phyloP scores from a whole-genome alignment of 2,797 vertebrate genomes.

The Acrossocheilus fasciatus region DNA sequence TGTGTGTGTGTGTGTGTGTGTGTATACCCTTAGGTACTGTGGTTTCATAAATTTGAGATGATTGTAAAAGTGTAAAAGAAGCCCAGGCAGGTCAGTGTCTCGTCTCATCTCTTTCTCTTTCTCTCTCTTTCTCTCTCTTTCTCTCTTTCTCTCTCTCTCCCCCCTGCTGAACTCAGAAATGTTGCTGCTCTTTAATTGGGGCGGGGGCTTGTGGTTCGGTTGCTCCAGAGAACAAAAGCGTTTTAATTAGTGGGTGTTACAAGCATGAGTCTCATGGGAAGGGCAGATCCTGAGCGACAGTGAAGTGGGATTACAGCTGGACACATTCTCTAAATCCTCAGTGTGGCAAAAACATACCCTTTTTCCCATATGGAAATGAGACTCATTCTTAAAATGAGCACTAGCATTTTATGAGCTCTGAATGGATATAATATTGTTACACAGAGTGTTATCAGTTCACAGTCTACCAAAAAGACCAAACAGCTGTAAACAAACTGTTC shows the following conservation, averaged over 20 bases:
- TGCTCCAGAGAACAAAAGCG: constrained; percentile 71
- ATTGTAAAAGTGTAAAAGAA: constrained; percentile 71
- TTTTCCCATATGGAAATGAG: background rate
- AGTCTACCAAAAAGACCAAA: background rate
- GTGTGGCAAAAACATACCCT: constrained; percentile 7
- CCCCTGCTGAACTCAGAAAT: constrained; percentile 57
- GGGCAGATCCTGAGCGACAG: constrained; percentile 56
- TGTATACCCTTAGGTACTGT: background rate
- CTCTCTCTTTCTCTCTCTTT: constrained; percentile 44
- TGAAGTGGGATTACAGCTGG: constrained; percentile 48
- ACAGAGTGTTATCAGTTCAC: background rate
- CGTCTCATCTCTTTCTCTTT: constrained; percentile 36
- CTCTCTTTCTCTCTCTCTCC: background rate
- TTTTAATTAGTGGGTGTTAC: constrained; percentile 78
- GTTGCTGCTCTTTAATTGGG: constrained; percentile 75
- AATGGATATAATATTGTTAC: background rate
- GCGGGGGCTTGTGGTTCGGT: constrained; percentile 71
- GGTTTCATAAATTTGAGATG: constrained; percentile 65
- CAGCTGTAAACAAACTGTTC: background rate
- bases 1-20: constrained; percentile 56
- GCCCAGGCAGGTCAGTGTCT: constrained; percentile 28
- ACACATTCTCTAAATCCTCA: constrained; percentile 46
- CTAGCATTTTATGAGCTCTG: background rate
- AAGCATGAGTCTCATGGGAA: constrained; percentile 69
- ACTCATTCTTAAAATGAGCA: background rate